Conservation (phyloP, 1,140 invertebrate genomes). For the Cydia strobilella region DNA sequence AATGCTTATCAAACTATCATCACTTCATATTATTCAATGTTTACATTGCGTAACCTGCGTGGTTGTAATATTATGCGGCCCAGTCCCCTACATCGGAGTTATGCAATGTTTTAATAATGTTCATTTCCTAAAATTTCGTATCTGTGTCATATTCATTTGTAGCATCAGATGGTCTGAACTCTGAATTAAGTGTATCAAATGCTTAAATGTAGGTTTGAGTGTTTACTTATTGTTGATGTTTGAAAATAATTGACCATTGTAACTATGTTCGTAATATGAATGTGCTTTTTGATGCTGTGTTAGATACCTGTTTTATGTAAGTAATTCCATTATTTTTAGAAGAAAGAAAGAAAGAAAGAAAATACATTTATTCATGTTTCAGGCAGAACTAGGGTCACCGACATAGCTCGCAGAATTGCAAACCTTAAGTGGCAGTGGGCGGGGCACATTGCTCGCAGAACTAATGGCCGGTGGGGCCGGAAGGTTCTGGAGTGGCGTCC, state of each 20-base stretch:
- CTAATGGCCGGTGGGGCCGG: too few relatives aligned
- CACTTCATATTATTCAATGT: constrained; percentile 21
- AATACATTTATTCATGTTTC: too few relatives aligned
- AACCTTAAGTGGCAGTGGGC: too few relatives aligned
- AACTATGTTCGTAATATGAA: too few relatives aligned
- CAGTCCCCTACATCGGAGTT: constrained; percentile 42
- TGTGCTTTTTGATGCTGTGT: too few relatives aligned
- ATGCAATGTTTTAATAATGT: constrained; percentile 39
- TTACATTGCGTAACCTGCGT: constrained; percentile 22
- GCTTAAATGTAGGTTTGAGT: not conserved
- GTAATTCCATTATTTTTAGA: too few relatives aligned
- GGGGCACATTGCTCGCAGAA: too few relatives aligned
- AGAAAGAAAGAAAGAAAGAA: too few relatives aligned
- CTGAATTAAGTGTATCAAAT: constrained; percentile 26
- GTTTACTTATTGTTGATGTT: not conserved
- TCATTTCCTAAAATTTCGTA: constrained; percentile 46
- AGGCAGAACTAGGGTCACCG: too few relatives aligned
- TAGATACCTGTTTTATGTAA: too few relatives aligned
- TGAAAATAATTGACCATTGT: not conserved
- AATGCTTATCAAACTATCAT: not conserved
- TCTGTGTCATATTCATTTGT: constrained; percentile 32
- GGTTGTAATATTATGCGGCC: constrained; percentile 39
- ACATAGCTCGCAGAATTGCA: too few relatives aligned
- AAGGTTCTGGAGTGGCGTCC: too few relatives aligned
- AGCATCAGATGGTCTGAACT: constrained; percentile 21